Evolutionary conservation across 2,888 invertebrate genomes (phyloP).

Genomic region (Tetragonula carbonaria): DNA sequence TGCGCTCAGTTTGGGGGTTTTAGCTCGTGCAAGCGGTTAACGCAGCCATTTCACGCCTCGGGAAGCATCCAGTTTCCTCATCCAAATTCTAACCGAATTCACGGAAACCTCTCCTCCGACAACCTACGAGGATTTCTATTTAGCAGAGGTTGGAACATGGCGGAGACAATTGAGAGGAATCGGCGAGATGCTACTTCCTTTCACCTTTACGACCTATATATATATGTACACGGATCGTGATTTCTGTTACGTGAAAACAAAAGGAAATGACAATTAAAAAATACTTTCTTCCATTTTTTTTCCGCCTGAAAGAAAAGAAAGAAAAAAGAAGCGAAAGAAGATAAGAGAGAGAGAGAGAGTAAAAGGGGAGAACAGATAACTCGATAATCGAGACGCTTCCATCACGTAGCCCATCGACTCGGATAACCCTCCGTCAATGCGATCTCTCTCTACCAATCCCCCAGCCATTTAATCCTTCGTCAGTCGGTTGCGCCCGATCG

Average conservation of each 20-base stretch:
- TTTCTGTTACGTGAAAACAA: background rate
- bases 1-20: conserved; percentile 55
- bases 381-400: conserved; percentile 52
- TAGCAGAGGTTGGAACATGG: conserved; percentile 70
- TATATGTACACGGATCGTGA: background rate
- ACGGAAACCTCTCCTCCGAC: conserved; percentile 66
- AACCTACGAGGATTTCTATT: conserved; percentile 76
- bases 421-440: conserved; percentile 54
- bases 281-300: too few relatives aligned
- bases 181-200: conserved; percentile 45
- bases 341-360: too few relatives aligned
- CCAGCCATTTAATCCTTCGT: conserved; percentile 44
- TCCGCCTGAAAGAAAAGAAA: too few relatives aligned
- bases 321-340: background rate
- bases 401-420: conserved; percentile 58
- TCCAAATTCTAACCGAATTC: conserved; percentile 81
- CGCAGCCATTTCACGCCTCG: conserved; percentile 84
- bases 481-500: conserved; percentile 17
- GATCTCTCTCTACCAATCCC: conserved; percentile 37
- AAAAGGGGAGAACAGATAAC: conserved; percentile 13
- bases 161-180: conserved; percentile 64
- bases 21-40: conserved; percentile 82
- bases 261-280: background rate
- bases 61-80: conserved; percentile 80
- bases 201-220: background rate